These are phyloP conservation scores for Ariolimax columbianus DNA, from an alignment of 2,888 invertebrate species.

Conservation along the genomic window DNA sequence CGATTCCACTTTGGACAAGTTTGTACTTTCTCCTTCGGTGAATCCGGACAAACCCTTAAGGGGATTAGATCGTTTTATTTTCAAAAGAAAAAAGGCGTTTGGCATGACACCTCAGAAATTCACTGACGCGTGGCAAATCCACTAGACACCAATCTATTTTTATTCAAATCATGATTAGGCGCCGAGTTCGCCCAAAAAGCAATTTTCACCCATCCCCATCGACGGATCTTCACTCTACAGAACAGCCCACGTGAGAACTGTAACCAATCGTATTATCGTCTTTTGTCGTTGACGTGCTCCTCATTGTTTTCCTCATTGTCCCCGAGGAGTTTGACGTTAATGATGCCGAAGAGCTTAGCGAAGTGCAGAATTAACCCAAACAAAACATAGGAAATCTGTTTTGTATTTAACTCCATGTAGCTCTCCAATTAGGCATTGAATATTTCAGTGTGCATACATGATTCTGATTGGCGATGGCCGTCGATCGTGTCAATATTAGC, in stretches of 20 bases:
- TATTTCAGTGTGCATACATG: neutral
- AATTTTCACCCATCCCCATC: neutral
- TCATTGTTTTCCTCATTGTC: conserved; percentile 16
- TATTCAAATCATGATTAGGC: conserved; percentile 29
- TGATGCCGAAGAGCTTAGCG: neutral
- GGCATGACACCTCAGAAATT: conserved; percentile 38
- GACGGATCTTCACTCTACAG: neutral
- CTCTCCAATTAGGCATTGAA: neutral
- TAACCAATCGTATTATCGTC: conserved; percentile 42
- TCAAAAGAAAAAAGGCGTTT: neutral
- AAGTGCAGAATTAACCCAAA: conserved; percentile 15
- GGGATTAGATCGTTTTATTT: conserved; percentile 30
- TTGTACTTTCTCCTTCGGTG: conserved; percentile 37
- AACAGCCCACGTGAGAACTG: neutral
- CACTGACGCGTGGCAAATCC: conserved; percentile 31
- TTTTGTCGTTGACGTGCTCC: conserved; percentile 21
- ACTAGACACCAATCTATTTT: conserved; percentile 42
- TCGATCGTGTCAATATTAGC: neutral
- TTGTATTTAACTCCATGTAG: neutral
- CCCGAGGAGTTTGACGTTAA: neutral
- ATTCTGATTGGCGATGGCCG: neutral
- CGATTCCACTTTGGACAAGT: conserved; percentile 2
- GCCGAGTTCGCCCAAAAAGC: neutral
- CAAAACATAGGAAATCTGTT: conserved; percentile 14
- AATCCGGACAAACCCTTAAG: conserved; percentile 12